Evolutionary conservation across 2,797 vertebrate genomes (phyloP).

Genomic region (Masticophis lateralis): DNA sequence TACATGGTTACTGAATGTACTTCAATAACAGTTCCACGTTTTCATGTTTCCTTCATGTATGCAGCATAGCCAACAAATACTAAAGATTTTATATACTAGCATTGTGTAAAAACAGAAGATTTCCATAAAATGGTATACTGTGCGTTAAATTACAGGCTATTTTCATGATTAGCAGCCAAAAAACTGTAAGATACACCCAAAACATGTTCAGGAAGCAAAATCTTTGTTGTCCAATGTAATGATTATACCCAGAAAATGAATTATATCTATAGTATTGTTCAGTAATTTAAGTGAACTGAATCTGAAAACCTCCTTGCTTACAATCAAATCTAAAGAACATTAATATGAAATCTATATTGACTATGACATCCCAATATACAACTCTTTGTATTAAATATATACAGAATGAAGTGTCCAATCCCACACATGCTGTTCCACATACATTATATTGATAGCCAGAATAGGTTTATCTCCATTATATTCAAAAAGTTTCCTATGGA

Average conservation of each 20-base stretch:
- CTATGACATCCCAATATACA: background rate
- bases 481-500: background rate
- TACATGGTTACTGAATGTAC: background rate
- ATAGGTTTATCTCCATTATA: background rate
- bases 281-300: background rate
- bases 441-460: background rate
- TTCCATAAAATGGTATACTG: background rate
- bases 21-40: background rate
- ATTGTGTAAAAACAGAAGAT: background rate
- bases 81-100: background rate
- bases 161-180: too few species aligned
- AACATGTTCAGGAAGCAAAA: too few species aligned
- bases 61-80: background rate
- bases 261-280: background rate
- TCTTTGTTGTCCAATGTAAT: background rate
- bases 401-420: background rate
- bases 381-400: background rate
- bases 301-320: conserved; percentile 1
- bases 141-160: background rate
- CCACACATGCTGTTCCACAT: background rate
- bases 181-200: too few species aligned
- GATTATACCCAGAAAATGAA: background rate
- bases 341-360: background rate
- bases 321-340: conserved; percentile 3
- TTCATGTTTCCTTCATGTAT: background rate